These are phyloP conservation scores for Andrena camellia DNA, from an alignment of 2,888 invertebrate species.

Conservation along the genomic window DNA sequence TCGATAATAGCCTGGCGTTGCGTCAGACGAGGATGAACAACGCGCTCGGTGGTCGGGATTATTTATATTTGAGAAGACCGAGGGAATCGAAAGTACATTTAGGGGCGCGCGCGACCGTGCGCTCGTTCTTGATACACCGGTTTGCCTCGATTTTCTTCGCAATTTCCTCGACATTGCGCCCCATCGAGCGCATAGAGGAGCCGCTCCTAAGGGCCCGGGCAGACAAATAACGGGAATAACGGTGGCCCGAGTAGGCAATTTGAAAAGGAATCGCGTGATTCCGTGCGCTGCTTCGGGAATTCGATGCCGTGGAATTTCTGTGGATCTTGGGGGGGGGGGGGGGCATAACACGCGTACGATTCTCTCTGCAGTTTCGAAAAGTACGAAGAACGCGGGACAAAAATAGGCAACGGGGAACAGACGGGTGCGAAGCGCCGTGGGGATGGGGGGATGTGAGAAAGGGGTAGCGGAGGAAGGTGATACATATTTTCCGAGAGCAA, in stretches of 20 bases:
- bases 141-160: background rate
- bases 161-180: background rate
- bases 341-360: background rate
- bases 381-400: slow-evolving; percentile 13
- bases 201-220: background rate
- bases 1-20: slow-evolving; percentile 1
- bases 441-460: slow-evolving; percentile 8
- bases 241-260: slow-evolving; percentile 20
- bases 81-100: background rate
- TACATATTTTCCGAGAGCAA: slow-evolving; percentile 76
- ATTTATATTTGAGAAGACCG: background rate
- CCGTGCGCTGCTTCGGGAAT: slow-evolving; percentile 31
- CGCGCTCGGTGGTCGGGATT: background rate
- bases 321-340: too few relatives aligned
- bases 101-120: background rate
- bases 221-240: slow-evolving; percentile 25
- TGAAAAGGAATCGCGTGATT: slow-evolving; percentile 53
- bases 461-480: slow-evolving; percentile 64
- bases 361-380: slow-evolving; percentile 39
- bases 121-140: background rate
- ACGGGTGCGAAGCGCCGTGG: background rate
- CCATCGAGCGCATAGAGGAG: background rate
- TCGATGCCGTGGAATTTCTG: slow-evolving; percentile 38
- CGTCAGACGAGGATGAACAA: background rate
- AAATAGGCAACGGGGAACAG: background rate